phyloP scores from a whole-genome alignment of 2,113 vertebrate genomes.

The Anolis carolinensis region DNA sequence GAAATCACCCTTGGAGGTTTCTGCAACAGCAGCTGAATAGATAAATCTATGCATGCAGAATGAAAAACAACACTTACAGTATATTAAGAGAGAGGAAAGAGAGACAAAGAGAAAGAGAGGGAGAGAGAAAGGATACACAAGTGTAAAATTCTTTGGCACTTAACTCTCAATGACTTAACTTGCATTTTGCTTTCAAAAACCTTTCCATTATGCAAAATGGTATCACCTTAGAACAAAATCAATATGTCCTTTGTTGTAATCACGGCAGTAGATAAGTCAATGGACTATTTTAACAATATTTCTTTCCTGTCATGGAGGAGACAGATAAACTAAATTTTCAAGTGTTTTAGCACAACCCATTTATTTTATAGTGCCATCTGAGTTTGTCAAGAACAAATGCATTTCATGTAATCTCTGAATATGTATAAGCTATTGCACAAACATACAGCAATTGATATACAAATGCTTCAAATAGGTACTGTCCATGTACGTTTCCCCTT shows the following conservation, averaged over 20 bases:
- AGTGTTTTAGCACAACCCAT: background rate
- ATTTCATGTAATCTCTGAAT: background rate
- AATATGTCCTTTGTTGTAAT: background rate
- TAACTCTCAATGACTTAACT: background rate
- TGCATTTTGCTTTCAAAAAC: background rate
- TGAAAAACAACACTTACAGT: background rate
- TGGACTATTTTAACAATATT: slow-evolving; percentile 1
- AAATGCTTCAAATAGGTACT: background rate
- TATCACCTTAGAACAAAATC: slow-evolving; percentile 1
- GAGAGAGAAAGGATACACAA: background rate
- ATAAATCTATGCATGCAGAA: background rate
- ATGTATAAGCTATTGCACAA: background rate
- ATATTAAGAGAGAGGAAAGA: background rate
- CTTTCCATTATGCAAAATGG: background rate
- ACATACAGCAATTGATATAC: background rate
- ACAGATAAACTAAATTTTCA: background rate
- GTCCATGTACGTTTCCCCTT: background rate
- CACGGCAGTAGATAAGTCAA: slow-evolving; percentile 11
- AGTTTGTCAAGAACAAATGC: slow-evolving; percentile 13
- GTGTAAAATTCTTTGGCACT: background rate
- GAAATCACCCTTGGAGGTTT: too few relatives aligned
- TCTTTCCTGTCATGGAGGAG: background rate
- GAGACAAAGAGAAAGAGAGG: too few relatives aligned
- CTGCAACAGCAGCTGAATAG: background rate
- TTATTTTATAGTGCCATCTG: background rate